These are phyloP conservation scores for Zelostemma sp. DNA, from an alignment of 1,140 invertebrate species.

Conservation along the genomic window DNA sequence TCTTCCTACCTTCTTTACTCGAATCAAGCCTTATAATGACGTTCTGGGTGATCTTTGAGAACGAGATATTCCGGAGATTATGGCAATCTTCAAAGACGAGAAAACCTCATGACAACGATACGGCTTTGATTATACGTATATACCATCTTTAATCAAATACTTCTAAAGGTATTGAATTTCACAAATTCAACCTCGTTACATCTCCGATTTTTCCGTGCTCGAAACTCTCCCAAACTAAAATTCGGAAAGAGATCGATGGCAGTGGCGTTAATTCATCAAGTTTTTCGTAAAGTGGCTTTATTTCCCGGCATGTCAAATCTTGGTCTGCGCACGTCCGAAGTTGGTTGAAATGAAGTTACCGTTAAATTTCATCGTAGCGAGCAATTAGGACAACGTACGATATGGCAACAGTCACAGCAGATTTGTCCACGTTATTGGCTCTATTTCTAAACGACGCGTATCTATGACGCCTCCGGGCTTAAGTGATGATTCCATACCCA, in stretches of 20 bases:
- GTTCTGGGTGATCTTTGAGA: slow-evolving; percentile 56
- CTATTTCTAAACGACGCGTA: slow-evolving; percentile 69
- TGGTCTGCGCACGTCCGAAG: slow-evolving; percentile 64
- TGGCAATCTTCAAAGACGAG: slow-evolving; percentile 59
- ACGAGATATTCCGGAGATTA: slow-evolving; percentile 68
- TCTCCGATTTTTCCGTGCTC: neutral
- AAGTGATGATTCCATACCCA: slow-evolving; percentile 54
- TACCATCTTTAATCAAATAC: no score
- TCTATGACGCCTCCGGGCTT: slow-evolving; percentile 58
- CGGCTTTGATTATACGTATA: slow-evolving; percentile 15
- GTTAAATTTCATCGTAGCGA: slow-evolving; percentile 60
- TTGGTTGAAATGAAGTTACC: slow-evolving; percentile 55
- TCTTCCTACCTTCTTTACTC: slow-evolving; percentile 27
- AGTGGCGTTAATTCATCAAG: neutral
- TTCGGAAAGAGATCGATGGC: no score
- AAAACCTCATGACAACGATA: slow-evolving; percentile 34
- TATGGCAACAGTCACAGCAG: slow-evolving; percentile 59
- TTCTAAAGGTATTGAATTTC: neutral
- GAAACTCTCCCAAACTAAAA: no score
- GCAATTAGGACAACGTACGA: slow-evolving; percentile 64
- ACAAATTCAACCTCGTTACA: no score
- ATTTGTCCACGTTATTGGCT: slow-evolving; percentile 60
- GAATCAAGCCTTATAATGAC: slow-evolving; percentile 56
- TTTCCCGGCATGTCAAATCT: slow-evolving; percentile 64
- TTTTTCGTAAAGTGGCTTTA: slow-evolving; percentile 54